Evolutionary conservation across 2,113 vertebrate species (phyloP), one percentile per base, ranked within the genome.

Genomic region (Oncorhynchus clarkii): DNA sequence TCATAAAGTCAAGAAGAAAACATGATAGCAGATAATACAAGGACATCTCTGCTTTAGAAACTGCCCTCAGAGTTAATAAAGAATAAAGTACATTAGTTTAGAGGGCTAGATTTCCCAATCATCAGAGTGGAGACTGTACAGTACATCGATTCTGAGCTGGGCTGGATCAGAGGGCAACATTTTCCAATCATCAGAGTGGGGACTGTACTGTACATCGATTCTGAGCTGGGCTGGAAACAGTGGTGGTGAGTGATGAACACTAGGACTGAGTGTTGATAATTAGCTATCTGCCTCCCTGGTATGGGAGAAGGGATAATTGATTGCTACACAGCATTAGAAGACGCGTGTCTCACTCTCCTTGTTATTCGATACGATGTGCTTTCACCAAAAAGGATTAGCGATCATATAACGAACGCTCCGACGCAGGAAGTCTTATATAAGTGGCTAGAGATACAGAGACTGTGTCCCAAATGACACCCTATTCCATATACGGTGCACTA

Each of bases 241-340:
- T 62, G 59, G 59, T 62, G 20, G 20, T 62, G 60, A 26, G 71
- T 62, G 72, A 66, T 27, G n/a, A 49, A 49, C 22, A 29, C 72
- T 74, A 8, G 18, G 4, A 34, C 65, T 24, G 27, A 69, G 66
- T 11, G 57, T 67, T 16, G 48, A 45, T 26, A 67, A 74, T 74
- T 14, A 51, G n/a, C 24, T 67, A 74, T 49, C 22, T 29, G 22
- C 45, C 24, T 14, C 67, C 1, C 34, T 72, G 71, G 80, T 80
- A 8, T 14, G 39, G 24, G 14, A 20, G 22, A 24, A 20, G 34
- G 27, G 49, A 60, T 78, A 73, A 84, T 65, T 78, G 85, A 81
- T 83, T 76, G 81, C 86, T 85, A 85, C 70, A 85, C 83, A 73
- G 82, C 81, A 82, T 87, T 89, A 89, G 73, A 60, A 67, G 48